Percentiles rank a stretch among this genome's conserved stretches.
These are phyloP conservation scores for Brienomyrus brachyistius DNA, from an alignment of 2,113 vertebrate species.

Conservation along the genomic window DNA sequence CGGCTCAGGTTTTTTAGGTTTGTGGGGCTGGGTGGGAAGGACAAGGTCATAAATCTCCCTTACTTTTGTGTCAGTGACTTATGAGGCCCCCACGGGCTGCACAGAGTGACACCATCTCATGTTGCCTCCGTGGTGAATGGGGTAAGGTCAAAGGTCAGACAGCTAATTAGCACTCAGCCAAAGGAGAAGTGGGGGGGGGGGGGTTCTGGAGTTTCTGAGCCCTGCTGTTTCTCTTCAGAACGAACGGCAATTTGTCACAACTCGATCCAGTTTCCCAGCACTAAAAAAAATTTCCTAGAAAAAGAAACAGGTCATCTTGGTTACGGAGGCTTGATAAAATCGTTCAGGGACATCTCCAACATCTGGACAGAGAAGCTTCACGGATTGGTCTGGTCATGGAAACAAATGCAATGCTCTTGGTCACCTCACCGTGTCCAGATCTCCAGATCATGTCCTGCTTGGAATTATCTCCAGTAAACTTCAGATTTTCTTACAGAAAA, in stretches of 20 bases:
- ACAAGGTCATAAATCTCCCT: constrained; percentile 3
- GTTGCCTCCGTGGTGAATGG: not conserved
- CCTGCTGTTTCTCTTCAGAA: not conserved
- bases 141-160: constrained; percentile 2
- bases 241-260: not conserved
- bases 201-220: not conserved
- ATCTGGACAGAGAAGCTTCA: not conserved
- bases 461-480: not conserved
- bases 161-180: not conserved
- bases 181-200: not conserved
- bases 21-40: not conserved
- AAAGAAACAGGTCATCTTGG: not conserved
- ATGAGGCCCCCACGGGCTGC: not conserved
- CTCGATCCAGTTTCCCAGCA: not conserved
- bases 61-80: constrained; percentile 12
- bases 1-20: not conserved
- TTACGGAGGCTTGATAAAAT: not conserved
- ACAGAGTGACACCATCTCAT: not conserved
- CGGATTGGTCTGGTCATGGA: not conserved
- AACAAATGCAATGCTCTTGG: not conserved
- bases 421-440: not conserved
- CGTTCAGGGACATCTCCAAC: not conserved
- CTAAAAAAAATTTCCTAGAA: not conserved
- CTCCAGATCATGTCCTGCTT: not conserved
- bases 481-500: not conserved